Evolutionary conservation across 2,113 vertebrate genomes (phyloP).

Genomic region (Coracopsis vasa): DNA sequence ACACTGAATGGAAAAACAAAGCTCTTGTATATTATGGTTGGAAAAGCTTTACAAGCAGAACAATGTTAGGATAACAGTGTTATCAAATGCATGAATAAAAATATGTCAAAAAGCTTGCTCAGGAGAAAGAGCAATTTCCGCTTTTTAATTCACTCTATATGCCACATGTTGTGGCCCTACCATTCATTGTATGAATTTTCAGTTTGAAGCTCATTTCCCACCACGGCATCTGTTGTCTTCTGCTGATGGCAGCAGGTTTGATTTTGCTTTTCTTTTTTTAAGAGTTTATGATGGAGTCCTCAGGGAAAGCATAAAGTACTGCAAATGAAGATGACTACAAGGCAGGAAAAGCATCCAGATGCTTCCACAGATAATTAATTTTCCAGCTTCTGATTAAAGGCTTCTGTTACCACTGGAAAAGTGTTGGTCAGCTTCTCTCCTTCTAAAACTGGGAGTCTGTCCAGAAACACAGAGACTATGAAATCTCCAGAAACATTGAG

Average conservation of each 20-base stretch:
- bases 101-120: conserved; percentile 10
- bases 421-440: conserved; percentile 7
- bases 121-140: neutral
- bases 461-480: neutral
- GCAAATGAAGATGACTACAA: conserved; percentile 48
- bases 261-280: neutral
- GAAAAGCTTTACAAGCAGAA: conserved; percentile 38
- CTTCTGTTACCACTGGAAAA: conserved; percentile 19
- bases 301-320: conserved; percentile 40
- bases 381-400: conserved; percentile 32
- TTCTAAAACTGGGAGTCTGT: conserved; percentile 6
- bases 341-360: conserved; percentile 26
- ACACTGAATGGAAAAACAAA: conserved; percentile 60
- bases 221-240: neutral
- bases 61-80: conserved; percentile 15
- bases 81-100: conserved; percentile 52
- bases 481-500: neutral
- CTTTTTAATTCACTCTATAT: conserved; percentile 21
- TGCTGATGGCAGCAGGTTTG: conserved; percentile 33
- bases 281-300: neutral
- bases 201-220: conserved; percentile 18
- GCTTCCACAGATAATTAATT: conserved; percentile 56
- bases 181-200: conserved; percentile 7
- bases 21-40: neutral
- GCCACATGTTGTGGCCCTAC: neutral